Percentiles rank a stretch among this genome's conserved stretches.
Conservation (phyloP, 2,113 vertebrate species). For the Anser cygnoides region DNA sequence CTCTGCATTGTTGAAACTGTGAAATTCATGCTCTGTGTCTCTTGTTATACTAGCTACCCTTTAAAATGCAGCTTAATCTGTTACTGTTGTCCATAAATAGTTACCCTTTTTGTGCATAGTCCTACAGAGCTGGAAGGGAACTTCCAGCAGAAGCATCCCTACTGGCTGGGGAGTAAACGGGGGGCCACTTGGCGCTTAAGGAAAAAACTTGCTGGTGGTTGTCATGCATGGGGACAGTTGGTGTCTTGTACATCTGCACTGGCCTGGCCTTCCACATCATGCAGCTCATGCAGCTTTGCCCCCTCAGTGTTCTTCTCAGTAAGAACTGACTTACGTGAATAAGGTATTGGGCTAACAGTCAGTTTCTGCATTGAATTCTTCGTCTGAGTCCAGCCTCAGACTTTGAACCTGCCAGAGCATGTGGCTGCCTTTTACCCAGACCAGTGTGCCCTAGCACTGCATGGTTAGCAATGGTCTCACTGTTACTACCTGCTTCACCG, state of each 20-base stretch:
- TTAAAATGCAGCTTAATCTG: background rate
- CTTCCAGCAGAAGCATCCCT: background rate
- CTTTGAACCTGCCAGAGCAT: rapidly evolving
- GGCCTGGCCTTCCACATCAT: background rate
- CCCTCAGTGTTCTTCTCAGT: background rate
- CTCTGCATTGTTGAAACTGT: background rate
- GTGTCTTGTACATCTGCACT: rapidly evolving
- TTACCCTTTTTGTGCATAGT: background rate
- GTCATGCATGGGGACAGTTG: rapidly evolving
- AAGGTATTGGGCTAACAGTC: background rate
- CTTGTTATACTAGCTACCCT: background rate
- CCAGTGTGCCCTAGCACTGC: background rate
- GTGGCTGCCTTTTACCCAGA: background rate
- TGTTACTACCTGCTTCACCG: background rate
- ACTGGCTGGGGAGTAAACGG: background rate
- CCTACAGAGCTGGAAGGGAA: background rate
- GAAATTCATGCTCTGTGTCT: background rate
- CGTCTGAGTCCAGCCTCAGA: background rate
- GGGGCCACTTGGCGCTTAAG: background rate
- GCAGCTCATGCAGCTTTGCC: rapidly evolving
- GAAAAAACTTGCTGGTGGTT: background rate
- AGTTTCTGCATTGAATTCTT: background rate
- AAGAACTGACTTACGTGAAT: background rate
- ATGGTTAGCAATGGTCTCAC: rapidly evolving
- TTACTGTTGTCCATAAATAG: background rate